Evolutionary conservation across 2,888 invertebrate species (phyloP).

Genomic region (Himalopsyche anomala): DNA sequence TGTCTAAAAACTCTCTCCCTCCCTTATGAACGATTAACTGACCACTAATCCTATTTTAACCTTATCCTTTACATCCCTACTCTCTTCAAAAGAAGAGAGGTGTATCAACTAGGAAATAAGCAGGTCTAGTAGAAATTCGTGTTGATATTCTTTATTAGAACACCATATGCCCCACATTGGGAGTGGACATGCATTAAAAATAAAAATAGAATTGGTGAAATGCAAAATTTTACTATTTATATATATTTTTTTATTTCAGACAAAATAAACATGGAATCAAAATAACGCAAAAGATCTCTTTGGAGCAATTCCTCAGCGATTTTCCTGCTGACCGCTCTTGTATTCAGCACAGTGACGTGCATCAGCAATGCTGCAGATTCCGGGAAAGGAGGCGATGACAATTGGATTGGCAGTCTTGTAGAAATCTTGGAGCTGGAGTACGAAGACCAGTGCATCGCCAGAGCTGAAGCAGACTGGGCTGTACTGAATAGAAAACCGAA

Average conservation of each 20-base stretch:
- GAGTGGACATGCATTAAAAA: no score
- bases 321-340: neutral
- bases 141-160: no score
- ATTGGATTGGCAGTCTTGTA: conserved; percentile 67
- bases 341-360: neutral
- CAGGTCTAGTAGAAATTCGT: no score
- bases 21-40: no score
- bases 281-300: conserved; percentile 3
- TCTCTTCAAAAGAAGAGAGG: no score
- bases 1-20: no score
- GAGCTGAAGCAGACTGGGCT: conserved; percentile 72
- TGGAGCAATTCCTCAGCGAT: neutral
- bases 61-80: no score
- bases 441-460: conserved; percentile 73
- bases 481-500: conserved; percentile 70
- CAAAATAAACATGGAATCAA: neutral
- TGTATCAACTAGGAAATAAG: no score
- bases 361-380: conserved; percentile 23
- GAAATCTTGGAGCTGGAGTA: conserved; percentile 75
- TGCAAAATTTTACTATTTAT: no score
- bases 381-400: conserved; percentile 46
- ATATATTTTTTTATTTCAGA: neutral
- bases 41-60: no score
- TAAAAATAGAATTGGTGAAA: no score
- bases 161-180: no score